Base-by-base conservation (phyloP, 2,113 vertebrate genomes). In the Albula glossodonta region DNA sequence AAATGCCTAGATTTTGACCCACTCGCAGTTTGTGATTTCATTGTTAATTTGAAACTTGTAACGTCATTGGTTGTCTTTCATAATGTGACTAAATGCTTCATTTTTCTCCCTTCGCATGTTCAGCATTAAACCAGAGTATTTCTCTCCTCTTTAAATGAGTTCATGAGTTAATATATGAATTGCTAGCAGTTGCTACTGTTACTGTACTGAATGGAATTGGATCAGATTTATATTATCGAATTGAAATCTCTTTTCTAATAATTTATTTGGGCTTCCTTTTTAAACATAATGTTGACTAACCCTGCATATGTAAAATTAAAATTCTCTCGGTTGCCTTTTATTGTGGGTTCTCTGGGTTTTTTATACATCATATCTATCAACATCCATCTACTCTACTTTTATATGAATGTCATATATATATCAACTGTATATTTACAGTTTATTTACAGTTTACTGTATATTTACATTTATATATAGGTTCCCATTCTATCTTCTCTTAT, bases 11-110 rank as follows among this genome's bases (percentile, higher is more conserved):
- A 31, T 88, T 91, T 86, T 80, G 19, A 83, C 51, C 51, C 70
- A 60, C 78, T 31, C 84, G 56, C 51, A 80, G n/a, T 60, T 53
- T 17, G 60, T 2, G 3, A 78, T 80, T 81, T 80, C 83, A 90
- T 88, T 90, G 90, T 92, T 91, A 87, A 87, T 90, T 91, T 92
- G 91, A 89, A 91, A 80, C 84, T 80, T 79, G 9, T 79, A 66
- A 85, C 78, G 41, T 56, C n/a, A 48, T 25, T 80, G 78, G 48
- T 81, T 80, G 57, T 49, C 78, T 80, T 85, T 85, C 80, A 48
- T 85, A 85, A 80, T 22, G 10, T 80, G 19, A 79, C 7, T 3
- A 80, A 51, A 41, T 48, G 51, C 56, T 80, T 85, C 63, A 2
- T 17, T 50, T 80, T 41, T 70, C 60, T 1, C 78, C 48, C 56